Evolutionary conservation across 2,888 invertebrate species (phyloP), one percentile per base, ranked within the genome.

Genomic region (Drosophila imparisetae): DNA sequence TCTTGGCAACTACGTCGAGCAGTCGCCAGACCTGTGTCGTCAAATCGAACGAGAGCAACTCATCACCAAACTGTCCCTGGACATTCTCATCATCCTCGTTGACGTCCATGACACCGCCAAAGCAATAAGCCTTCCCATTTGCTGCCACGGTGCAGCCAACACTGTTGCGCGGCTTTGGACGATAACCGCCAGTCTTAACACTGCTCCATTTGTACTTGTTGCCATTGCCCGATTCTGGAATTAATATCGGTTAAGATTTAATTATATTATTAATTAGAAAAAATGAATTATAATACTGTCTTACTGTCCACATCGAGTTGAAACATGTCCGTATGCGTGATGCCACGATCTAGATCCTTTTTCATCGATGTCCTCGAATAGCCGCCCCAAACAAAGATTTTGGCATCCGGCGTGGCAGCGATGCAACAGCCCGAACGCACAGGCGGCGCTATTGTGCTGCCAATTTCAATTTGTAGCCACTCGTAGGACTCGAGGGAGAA

Each of bases 61-160:
- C 97, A 88, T 97, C 96, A 81, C 95, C 96, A 93, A 98, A 97
- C 72, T 95, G 95, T 0, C 98, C 97, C 10, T 94, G 94, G 1
- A 98, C 93, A 70, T 96, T 95, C 89, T 97, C 97, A 61, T 98
- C 98, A 60, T 96, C 95, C 89, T 97, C 96, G 90, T 97, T 96
- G 60, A 95, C 94, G 85, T 98, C 98, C 92, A 93, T 93, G 24
- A 98, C 96, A 1, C 98, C 98, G 0, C 98, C 98, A 92, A 97
- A 98, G 70, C 96, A 95, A 86, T 97, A 96, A 0, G 96, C 96
- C 62, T 95, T 94, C 70, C 95, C 95, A 79, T 94, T 95, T 27
- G 95, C 94, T 48, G 95, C 93, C 57, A 94, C 93, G 10, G 96
- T 94, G 70, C 95, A 93, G 11, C 96, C 95, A 86, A 97, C 95